These are phyloP conservation scores for Trogon melanurus DNA, from an alignment of 2,113 vertebrate genomes.

Conservation along the genomic window DNA sequence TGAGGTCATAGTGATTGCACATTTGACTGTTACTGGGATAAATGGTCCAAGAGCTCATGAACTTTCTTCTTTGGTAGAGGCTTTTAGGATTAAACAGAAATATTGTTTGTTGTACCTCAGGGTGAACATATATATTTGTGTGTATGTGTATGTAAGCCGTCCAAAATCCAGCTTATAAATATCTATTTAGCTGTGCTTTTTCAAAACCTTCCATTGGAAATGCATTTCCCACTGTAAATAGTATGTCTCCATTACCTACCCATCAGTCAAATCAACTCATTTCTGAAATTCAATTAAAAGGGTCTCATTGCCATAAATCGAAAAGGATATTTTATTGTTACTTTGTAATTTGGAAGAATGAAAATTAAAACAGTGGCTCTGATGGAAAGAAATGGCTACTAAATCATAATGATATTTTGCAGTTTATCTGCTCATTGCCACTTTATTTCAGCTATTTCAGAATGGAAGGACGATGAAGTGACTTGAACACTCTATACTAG, in stretches of 20 bases:
- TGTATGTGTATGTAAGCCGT: not conserved
- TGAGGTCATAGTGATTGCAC: not conserved
- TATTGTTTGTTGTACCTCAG: slow-evolving; percentile 27
- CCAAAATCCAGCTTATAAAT: slow-evolving; percentile 29
- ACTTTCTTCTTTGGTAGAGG: slow-evolving; percentile 12
- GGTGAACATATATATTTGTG: not conserved
- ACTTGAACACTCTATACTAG: not conserved
- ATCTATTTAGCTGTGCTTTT: slow-evolving; percentile 6
- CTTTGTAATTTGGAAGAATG: slow-evolving; percentile 68
- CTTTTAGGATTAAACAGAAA: slow-evolving; percentile 51
- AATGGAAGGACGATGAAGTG: slow-evolving; percentile 46
- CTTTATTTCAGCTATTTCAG: slow-evolving; percentile 63
- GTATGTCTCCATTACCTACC: slow-evolving; percentile 1
- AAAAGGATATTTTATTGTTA: slow-evolving; percentile 39
- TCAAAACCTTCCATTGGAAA: slow-evolving; percentile 1
- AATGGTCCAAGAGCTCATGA: not conserved
- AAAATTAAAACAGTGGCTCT: slow-evolving; percentile 67
- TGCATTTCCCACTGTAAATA: not conserved
- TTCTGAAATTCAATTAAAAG: slow-evolving; percentile 38
- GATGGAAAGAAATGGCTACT: slow-evolving; percentile 61
- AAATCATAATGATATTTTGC: slow-evolving; percentile 68
- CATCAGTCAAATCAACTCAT: slow-evolving; percentile 40
- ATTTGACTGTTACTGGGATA: slow-evolving; percentile 21
- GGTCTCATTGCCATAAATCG: not conserved
- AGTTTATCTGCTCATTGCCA: slow-evolving; percentile 61